Conservation (phyloP, 2,113 vertebrate species). For the Chlorocebus sabaeus region DNA sequence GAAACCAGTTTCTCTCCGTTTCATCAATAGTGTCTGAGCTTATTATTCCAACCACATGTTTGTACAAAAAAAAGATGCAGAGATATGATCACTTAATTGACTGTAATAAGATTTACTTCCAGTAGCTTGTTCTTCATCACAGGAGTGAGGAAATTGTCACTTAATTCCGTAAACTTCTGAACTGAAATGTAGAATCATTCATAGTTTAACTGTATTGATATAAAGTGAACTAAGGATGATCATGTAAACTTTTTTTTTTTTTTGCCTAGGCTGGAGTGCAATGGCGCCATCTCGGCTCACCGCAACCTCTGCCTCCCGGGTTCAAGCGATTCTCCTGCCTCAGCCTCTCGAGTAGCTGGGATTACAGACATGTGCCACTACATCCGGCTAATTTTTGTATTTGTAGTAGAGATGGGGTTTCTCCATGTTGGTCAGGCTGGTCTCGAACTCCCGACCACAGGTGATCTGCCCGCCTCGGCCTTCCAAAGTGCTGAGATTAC, state of each 20-base stretch:
- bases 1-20: neutral
- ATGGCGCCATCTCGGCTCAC: no score
- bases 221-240: neutral
- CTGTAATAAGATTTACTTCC: neutral
- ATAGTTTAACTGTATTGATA: neutral
- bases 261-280: no score
- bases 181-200: neutral
- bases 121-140: neutral
- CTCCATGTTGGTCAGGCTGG: no score
- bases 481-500: no score
- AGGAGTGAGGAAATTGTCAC: neutral
- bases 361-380: no score
- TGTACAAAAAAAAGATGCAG: neutral
- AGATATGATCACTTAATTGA: neutral
- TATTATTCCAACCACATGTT: neutral
- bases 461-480: no score
- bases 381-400: no score
- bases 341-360: no score
- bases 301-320: no score
- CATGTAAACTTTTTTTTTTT: neutral
- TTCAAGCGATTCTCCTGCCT: no score
- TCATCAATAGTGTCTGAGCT: neutral
- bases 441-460: no score
- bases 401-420: no score
- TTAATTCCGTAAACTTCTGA: conserved; percentile 1